A percentile compares a stretch with the other conserved stretches of the same genome.
Evolutionary conservation across 2,888 invertebrate genomes (phyloP).

Genomic region (Hypsopygia costalis): DNA sequence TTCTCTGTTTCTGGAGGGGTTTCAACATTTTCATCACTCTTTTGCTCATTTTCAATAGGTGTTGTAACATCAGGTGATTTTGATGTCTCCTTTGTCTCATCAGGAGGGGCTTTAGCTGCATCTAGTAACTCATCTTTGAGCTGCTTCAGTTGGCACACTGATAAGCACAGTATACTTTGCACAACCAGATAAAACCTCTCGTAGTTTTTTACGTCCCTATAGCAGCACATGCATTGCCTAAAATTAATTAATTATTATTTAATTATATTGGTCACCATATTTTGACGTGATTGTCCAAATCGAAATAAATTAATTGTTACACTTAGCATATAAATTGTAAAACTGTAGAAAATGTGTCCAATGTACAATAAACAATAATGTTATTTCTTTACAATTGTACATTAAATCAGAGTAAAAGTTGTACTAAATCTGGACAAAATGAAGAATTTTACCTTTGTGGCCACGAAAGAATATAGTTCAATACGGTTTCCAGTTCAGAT

Average conservation of each 20-base stretch:
- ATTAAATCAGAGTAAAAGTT: no score
- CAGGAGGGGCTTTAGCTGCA: slow-evolving; percentile 46
- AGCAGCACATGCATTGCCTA: slow-evolving; percentile 97
- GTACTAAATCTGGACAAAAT: no score
- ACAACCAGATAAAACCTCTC: slow-evolving; percentile 94
- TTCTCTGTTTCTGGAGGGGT: slow-evolving; percentile 32
- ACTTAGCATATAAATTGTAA: no score
- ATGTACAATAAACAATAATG: no score
- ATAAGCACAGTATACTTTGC: slow-evolving; percentile 91
- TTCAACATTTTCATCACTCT: slow-evolving; percentile 37
- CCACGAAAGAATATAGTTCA: slow-evolving; percentile 94
- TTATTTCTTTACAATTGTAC: no score
- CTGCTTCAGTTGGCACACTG: slow-evolving; percentile 90
- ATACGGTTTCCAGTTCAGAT: slow-evolving; percentile 90
- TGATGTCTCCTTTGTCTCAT: slow-evolving; percentile 47
- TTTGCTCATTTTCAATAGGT: slow-evolving; percentile 33
- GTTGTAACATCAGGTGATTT: slow-evolving; percentile 31
- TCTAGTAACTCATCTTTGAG: slow-evolving; percentile 81
- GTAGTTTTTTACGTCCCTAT: slow-evolving; percentile 94
- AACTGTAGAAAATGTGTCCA: no score
- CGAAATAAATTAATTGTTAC: no score
- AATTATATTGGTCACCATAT: background rate
- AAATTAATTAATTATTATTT: slow-evolving; percentile 35
- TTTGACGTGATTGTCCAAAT: no score
- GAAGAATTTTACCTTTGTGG: slow-evolving; percentile 85